Percentiles rank a stretch among this genome's conserved stretches.
Evolutionary conservation across 2,888 invertebrate species (phyloP).

Genomic region (Dynastes hyllus): DNA sequence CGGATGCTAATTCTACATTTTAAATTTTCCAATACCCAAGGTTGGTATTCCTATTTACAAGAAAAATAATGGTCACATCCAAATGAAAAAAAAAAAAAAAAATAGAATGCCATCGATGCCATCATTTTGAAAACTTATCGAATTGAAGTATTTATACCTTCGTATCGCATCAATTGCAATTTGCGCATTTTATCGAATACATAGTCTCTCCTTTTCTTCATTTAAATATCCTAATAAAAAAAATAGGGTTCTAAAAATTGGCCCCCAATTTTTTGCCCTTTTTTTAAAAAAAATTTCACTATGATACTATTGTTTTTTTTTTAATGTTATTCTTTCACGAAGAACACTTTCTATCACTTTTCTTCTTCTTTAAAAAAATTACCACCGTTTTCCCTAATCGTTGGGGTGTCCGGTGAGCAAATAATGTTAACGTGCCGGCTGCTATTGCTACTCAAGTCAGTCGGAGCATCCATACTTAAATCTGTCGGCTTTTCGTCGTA

Average conservation of each 20-base stretch:
- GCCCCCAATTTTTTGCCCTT: no score
- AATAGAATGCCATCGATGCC: slow-evolving; percentile 31
- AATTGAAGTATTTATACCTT: slow-evolving; percentile 14
- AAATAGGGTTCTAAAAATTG: slow-evolving; percentile 53
- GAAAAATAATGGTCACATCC: not conserved
- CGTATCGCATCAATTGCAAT: slow-evolving; percentile 39
- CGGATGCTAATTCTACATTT: not conserved
- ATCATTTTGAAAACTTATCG: slow-evolving; percentile 49
- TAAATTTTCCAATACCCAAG: not conserved
- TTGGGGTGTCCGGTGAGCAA: slow-evolving; percentile 69
- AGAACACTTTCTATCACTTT: slow-evolving; percentile 54
- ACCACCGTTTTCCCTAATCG: slow-evolving; percentile 57
- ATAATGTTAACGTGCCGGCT: slow-evolving; percentile 68
- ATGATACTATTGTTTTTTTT: slow-evolving; percentile 9
- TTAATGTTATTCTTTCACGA: not conserved
- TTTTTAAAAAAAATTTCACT: slow-evolving; percentile 26
- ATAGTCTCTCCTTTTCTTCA: slow-evolving; percentile 12
- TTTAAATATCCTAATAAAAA: slow-evolving; percentile 47
- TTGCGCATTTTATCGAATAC: slow-evolving; percentile 47
- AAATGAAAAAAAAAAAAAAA: not conserved
- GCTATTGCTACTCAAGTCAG: slow-evolving; percentile 67
- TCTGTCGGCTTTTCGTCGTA: slow-evolving; percentile 72
- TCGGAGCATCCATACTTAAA: slow-evolving; percentile 69
- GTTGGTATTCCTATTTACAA: not conserved
- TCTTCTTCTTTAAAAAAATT: slow-evolving; percentile 53